Evolutionary conservation across 2,797 vertebrate genomes (phyloP).

Genomic region (Rhynchotus rufescens): DNA sequence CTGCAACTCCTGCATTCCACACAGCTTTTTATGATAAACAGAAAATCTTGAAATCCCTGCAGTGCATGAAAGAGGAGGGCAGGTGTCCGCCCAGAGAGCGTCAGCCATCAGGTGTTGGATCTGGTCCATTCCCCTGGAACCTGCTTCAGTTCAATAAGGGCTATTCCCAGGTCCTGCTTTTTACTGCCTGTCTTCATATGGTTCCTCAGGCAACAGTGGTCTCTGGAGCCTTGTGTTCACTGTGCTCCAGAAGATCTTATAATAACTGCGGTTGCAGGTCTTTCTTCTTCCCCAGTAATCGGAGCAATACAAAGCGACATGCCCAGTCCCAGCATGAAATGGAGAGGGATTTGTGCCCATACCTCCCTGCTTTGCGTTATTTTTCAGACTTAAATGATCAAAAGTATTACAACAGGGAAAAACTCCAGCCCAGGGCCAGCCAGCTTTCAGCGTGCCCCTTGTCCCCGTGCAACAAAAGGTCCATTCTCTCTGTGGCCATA

Average conservation of each 20-base stretch:
- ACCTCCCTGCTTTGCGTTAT: not conserved
- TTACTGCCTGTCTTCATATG: slow-evolving; percentile 1
- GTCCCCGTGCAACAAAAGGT: not conserved
- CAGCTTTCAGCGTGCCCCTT: not conserved
- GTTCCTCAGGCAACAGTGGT: not conserved
- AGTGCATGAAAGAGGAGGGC: not conserved
- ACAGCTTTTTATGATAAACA: not conserved
- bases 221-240: slow-evolving; percentile 30
- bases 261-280: not conserved
- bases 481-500: not conserved
- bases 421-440: not conserved
- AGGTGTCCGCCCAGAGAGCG: not conserved
- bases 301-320: rapidly evolving
- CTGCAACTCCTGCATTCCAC: too few species aligned
- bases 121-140: not conserved
- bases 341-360: not conserved
- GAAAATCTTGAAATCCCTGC: not conserved
- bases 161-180: slow-evolving; percentile 43
- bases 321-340: not conserved
- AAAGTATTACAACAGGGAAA: not conserved
- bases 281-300: slow-evolving; percentile 15
- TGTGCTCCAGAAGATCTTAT: slow-evolving; percentile 35
- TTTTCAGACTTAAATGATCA: not conserved
- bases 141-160: slow-evolving; percentile 25
- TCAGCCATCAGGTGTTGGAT: slow-evolving; percentile 22